Conservation (phyloP, 2,797 vertebrate species). For the Buceros bicornis region DNA sequence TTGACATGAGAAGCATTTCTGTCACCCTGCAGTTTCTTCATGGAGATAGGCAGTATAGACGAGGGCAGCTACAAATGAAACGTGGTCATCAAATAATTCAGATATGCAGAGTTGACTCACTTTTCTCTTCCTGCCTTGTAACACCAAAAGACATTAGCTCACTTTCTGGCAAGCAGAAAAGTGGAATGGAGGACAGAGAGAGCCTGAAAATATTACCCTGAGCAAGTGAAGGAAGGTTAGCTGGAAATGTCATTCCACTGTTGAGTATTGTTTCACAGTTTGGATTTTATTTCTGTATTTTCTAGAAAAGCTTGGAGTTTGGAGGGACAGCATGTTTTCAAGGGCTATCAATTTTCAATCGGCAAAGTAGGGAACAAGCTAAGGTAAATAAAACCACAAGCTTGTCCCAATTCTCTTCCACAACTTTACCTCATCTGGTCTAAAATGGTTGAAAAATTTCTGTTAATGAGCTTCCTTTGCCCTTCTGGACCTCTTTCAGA, state of each 20-base stretch:
- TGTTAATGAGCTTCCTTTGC: not conserved
- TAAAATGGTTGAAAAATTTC: not conserved
- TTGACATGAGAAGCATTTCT: not conserved
- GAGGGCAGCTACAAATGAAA: not conserved
- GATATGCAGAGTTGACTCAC: not conserved
- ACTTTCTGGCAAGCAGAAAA: slow-evolving; percentile 25
- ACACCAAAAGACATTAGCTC: slow-evolving; percentile 29
- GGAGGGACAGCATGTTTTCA: not conserved
- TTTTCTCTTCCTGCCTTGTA: slow-evolving; percentile 27
- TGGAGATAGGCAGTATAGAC: not conserved
- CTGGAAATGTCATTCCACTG: slow-evolving; percentile 3
- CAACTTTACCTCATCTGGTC: not conserved
- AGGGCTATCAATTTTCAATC: not conserved
- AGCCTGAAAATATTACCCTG: not conserved
- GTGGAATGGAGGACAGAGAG: not conserved
- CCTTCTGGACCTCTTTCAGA: not conserved
- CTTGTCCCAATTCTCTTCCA: not conserved
- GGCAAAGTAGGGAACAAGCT: not conserved
- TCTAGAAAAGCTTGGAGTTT: not conserved
- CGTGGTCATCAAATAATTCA: not conserved
- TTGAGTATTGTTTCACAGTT: not conserved
- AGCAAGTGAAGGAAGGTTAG: slow-evolving; percentile 10
- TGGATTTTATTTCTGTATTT: not conserved
- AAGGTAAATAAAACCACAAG: not conserved
- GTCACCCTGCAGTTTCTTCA: not conserved